Evolutionary conservation across 2,888 invertebrate species (phyloP).

Genomic region (Caenorhabditis sp.): DNA sequence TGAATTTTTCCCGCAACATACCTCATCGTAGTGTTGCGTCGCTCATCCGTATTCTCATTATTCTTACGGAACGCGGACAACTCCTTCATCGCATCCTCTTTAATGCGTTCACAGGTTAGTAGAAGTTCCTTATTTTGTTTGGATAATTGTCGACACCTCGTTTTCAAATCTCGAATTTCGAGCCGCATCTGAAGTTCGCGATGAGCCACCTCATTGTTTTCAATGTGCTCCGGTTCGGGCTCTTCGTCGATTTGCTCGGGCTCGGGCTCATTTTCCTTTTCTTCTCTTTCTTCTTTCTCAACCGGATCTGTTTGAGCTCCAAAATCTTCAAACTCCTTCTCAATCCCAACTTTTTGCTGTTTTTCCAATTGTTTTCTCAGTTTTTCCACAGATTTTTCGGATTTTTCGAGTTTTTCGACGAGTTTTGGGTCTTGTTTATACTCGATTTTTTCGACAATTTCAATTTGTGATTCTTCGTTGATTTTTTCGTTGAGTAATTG

Average conservation of each 20-base stretch:
- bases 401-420: constrained; percentile 9
- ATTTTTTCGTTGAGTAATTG: constrained; percentile 46
- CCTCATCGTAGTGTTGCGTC: constrained; percentile 23
- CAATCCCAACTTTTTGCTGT: neutral
- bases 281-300: constrained; percentile 2
- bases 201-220: constrained; percentile 8
- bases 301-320: neutral
- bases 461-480: constrained; percentile 28
- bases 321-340: neutral
- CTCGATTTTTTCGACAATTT: constrained; percentile 24
- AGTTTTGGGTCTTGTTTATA: constrained; percentile 16
- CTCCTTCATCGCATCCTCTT: constrained; percentile 45
- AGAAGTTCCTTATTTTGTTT: constrained; percentile 46
- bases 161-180: constrained; percentile 44
- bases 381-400: constrained; percentile 8
- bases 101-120: constrained; percentile 49
- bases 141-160: constrained; percentile 26
- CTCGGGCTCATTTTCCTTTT: constrained; percentile 8
- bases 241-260: too few relatives aligned
- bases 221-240: too few relatives aligned
- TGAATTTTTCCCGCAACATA: constrained; percentile 2
- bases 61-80: constrained; percentile 34
- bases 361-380: constrained; percentile 3
- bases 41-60: constrained; percentile 29
- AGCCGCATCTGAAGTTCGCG: constrained; percentile 17